phyloP scores from a whole-genome alignment of 2,888 invertebrate genomes.

The Cyrtodaria siliqua region DNA sequence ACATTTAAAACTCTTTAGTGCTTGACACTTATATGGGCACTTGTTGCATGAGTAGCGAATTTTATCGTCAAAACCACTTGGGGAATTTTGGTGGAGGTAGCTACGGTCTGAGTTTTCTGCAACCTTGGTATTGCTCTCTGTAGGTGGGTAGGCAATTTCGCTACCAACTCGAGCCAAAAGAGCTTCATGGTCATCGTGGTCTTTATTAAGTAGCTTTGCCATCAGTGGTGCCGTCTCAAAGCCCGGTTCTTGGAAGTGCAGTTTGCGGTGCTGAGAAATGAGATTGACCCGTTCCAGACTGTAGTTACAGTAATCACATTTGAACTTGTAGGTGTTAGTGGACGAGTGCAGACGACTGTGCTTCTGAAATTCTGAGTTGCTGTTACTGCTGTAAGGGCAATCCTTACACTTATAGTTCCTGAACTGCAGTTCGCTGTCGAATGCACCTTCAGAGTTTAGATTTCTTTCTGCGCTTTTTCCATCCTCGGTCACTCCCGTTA shows the following conservation, averaged over 20 bases:
- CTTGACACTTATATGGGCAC: conserved; percentile 78
- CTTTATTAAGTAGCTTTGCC: conserved; percentile 62
- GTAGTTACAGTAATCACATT: conserved; percentile 72
- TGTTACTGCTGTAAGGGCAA: conserved; percentile 75
- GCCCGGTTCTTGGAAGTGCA: conserved; percentile 71
- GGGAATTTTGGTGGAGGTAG: conserved; percentile 24
- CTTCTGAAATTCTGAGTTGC: conserved; percentile 70
- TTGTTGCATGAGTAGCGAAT: conserved; percentile 69
- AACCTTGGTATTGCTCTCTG: conserved; percentile 34
- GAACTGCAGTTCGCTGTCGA: conserved; percentile 67
- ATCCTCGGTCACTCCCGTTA: conserved; percentile 8
- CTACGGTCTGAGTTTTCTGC: conserved; percentile 28
- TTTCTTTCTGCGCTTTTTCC: conserved; percentile 43
- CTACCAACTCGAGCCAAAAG: conserved; percentile 44
- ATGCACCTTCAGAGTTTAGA: conserved; percentile 57
- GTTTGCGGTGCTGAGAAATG: conserved; percentile 70
- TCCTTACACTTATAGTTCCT: conserved; percentile 56
- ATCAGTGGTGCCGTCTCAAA: conserved; percentile 65
- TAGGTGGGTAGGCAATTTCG: conserved; percentile 54
- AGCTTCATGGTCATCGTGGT: conserved; percentile 50
- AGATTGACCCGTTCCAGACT: conserved; percentile 69
- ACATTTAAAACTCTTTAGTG: conserved; percentile 74
- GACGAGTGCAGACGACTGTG: conserved; percentile 71
- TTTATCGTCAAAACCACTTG: conserved; percentile 57
- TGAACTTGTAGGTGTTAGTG: conserved; percentile 49